Evolutionary conservation across 1,140 invertebrate species (phyloP).

Genomic region (Dermatophagoides farinae): DNA sequence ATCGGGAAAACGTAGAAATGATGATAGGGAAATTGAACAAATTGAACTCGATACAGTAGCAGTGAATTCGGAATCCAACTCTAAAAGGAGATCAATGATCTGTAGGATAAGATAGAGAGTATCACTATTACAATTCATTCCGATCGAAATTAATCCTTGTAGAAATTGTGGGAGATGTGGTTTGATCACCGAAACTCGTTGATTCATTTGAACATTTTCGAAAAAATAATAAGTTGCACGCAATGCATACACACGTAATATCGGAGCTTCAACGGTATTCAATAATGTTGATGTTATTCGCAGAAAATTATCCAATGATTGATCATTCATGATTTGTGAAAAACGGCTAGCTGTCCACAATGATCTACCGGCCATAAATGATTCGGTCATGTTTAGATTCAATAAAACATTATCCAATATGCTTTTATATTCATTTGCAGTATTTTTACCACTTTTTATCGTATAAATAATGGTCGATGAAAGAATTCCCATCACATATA

Average conservation of each 20-base stretch:
- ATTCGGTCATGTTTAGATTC: slow-evolving; percentile 17
- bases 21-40: slow-evolving; percentile 44
- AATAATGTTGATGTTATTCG: slow-evolving; percentile 40
- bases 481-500: slow-evolving; percentile 40
- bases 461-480: slow-evolving; percentile 34
- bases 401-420: slow-evolving; percentile 9
- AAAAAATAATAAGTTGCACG: slow-evolving; percentile 32
- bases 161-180: slow-evolving; percentile 32
- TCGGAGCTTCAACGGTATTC: slow-evolving; percentile 21
- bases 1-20: slow-evolving; percentile 43
- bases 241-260: slow-evolving; percentile 30
- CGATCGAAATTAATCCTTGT: slow-evolving; percentile 32
- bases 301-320: slow-evolving; percentile 33
- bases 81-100: slow-evolving; percentile 39
- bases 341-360: slow-evolving; percentile 47
- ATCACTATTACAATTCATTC: slow-evolving; percentile 32
- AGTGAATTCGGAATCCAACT: slow-evolving; percentile 45
- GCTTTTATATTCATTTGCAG: slow-evolving; percentile 8
- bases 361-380: slow-evolving; percentile 48
- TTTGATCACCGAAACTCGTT: slow-evolving; percentile 23
- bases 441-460: not conserved
- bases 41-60: slow-evolving; percentile 42
- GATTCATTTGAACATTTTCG: slow-evolving; percentile 30
- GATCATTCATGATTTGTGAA: slow-evolving; percentile 34
- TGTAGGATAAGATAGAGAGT: slow-evolving; percentile 45